Evolutionary conservation across 2,797 vertebrate species (phyloP).

Genomic region (Lophius americanus): DNA sequence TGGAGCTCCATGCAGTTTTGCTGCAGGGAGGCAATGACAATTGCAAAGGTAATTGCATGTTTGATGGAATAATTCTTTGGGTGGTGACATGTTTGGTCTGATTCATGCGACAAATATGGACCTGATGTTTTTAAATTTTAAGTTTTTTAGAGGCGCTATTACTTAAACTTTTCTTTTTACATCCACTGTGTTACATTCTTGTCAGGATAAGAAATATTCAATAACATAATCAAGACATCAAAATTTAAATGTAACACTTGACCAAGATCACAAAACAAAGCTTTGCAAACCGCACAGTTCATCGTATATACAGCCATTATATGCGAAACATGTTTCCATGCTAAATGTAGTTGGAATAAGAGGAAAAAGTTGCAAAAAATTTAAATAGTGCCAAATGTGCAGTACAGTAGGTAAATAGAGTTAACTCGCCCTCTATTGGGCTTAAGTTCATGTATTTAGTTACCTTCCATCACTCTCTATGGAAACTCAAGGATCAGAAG

Average conservation of each 20-base stretch:
- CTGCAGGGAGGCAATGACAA: conserved; percentile 62
- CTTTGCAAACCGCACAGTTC: background rate
- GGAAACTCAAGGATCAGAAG: too few relatives aligned
- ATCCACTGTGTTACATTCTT: background rate
- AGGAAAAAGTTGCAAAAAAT: background rate
- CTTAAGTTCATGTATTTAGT: too few relatives aligned
- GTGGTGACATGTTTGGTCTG: background rate
- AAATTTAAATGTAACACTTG: background rate
- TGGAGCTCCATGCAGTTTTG: conserved; percentile 72
- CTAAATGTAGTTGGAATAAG: background rate
- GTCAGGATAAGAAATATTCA: background rate
- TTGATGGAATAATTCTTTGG: background rate
- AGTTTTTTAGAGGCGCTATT: background rate
- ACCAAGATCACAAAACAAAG: background rate
- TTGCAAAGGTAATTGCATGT: conserved; percentile 57
- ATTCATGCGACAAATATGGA: background rate
- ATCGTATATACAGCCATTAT: background rate
- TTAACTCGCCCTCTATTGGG: too few relatives aligned
- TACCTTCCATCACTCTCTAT: too few relatives aligned
- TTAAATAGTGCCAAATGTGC: too few relatives aligned
- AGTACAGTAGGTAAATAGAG: too few relatives aligned
- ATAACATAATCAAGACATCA: background rate
- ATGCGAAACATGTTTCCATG: background rate
- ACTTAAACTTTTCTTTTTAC: too few relatives aligned
- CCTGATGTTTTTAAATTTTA: background rate